These are phyloP conservation scores for Cranoglanis bouderius DNA, from an alignment of 2,113 vertebrate species.

Conservation along the genomic window DNA sequence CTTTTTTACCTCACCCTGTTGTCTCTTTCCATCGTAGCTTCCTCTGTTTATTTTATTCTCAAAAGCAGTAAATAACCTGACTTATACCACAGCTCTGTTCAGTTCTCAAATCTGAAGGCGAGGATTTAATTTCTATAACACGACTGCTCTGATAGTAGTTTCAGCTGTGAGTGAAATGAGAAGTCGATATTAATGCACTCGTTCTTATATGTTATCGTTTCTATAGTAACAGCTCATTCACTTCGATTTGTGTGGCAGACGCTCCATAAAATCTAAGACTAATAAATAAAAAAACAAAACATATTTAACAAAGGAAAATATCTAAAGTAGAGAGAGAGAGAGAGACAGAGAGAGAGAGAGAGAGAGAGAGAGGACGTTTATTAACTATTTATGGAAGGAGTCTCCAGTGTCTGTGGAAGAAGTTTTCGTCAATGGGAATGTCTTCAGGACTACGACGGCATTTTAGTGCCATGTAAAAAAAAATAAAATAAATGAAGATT, in stretches of 20 bases:
- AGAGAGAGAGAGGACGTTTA: too few relatives aligned
- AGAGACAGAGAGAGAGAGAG: too few relatives aligned
- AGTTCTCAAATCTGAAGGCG: background rate
- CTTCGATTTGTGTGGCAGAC: background rate
- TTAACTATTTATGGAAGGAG: background rate
- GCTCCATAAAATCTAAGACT: background rate
- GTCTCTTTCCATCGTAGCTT: background rate
- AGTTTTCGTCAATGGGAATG: background rate
- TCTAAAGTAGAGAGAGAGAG: too few relatives aligned
- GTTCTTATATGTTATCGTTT: background rate
- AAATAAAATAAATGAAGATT: too few relatives aligned
- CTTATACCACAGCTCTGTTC: background rate
- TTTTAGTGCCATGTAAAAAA: too few relatives aligned
- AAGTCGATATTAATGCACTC: background rate
- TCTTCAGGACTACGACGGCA: too few relatives aligned
- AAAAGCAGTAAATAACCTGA: background rate
- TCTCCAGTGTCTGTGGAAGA: background rate
- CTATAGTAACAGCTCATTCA: background rate
- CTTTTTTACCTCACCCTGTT: background rate
- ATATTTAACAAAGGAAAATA: background rate
- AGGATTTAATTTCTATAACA: background rate
- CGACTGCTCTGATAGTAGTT: background rate
- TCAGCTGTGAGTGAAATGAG: background rate
- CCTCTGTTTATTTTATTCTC: background rate
- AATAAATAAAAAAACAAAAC: background rate